phyloP scores from a whole-genome alignment of 2,113 vertebrate species.

The Furnarius figulus region DNA sequence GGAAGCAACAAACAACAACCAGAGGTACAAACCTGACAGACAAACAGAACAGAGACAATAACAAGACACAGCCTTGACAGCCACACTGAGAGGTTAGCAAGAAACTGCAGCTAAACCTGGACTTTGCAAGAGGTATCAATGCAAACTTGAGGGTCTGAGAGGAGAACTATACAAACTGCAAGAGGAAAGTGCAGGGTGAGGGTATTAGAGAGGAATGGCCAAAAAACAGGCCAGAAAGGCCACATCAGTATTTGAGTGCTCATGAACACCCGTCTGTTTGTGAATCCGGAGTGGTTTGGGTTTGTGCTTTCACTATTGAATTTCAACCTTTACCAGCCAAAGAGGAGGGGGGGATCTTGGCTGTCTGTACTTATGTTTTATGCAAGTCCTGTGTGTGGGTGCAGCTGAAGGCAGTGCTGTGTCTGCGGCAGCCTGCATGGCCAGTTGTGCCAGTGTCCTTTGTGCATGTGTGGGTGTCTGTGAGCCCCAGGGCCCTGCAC shows the following conservation, averaged over 20 bases:
- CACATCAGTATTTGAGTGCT: neutral
- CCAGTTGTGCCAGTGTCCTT: neutral
- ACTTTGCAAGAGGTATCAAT: neutral
- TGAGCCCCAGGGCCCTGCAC: neutral
- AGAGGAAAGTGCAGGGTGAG: neutral
- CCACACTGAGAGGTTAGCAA: neutral
- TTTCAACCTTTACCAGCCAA: neutral
- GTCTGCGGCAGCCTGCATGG: neutral
- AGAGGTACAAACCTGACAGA: neutral
- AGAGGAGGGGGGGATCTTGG: neutral
- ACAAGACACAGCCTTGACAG: neutral
- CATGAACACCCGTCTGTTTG: rapidly evolving
- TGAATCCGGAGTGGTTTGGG: rapidly evolving
- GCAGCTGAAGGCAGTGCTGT: neutral
- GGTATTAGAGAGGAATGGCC: neutral
- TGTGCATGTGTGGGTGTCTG: neutral
- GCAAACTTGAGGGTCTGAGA: neutral
- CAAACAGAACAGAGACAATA: neutral
- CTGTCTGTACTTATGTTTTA: neutral
- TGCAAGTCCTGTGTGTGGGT: neutral
- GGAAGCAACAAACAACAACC: neutral
- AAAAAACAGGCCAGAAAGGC: neutral
- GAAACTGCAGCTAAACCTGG: neutral
- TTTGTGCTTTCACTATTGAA: neutral
- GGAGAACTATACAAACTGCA: neutral